phyloP scores from a whole-genome alignment of 2,113 vertebrate genomes.

The Saccopteryx leptura region DNA sequence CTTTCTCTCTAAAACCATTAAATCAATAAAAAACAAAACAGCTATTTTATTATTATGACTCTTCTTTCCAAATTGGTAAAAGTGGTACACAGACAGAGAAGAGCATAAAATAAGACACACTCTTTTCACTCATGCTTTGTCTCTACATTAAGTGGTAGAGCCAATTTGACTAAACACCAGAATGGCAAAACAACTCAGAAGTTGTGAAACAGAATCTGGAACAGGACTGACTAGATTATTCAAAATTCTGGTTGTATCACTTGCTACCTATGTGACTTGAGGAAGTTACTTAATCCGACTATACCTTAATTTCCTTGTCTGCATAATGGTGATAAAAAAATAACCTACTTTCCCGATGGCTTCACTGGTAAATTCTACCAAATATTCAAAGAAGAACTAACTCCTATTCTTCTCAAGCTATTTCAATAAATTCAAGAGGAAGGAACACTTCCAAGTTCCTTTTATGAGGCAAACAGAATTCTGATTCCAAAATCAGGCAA shows the following conservation, averaged over 20 bases:
- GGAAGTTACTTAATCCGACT: background rate
- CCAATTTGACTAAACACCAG: background rate
- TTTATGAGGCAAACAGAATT: no score
- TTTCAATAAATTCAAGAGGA: no score
- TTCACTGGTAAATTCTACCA: no score
- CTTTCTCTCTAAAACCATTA: no score
- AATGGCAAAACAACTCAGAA: conserved; percentile 34
- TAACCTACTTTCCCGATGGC: background rate
- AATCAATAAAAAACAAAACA: no score
- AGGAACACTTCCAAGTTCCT: no score
- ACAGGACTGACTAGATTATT: background rate
- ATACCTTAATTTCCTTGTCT: conserved; percentile 8
- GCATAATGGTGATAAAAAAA: background rate
- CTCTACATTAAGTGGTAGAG: background rate
- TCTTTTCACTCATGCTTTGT: background rate
- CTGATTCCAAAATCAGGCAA: no score
- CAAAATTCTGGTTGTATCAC: background rate
- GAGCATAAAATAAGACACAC: conserved; percentile 8
- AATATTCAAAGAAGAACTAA: no score
- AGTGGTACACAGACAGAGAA: background rate
- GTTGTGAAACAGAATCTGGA: conserved; percentile 2
- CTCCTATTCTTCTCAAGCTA: no score
- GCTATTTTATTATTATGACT: background rate
- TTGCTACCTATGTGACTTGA: background rate
- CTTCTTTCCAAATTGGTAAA: conserved; percentile 29